Percentiles rank a stretch among this genome's conserved stretches.
Evolutionary conservation across 2,797 vertebrate genomes (phyloP).

Genomic region (Brotula barbata): DNA sequence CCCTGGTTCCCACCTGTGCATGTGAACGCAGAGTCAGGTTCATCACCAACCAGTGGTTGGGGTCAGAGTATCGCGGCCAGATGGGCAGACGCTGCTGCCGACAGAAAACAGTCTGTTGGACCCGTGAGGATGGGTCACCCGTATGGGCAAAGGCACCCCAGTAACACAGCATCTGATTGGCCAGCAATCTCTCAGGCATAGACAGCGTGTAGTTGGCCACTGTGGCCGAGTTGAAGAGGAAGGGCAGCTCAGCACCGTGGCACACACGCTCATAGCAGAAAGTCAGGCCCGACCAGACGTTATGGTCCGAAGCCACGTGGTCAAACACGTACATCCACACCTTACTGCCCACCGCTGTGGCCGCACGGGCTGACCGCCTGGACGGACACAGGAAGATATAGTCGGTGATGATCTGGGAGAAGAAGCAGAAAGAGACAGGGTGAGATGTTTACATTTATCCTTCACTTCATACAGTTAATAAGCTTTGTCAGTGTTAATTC

Average conservation of each 20-base stretch:
- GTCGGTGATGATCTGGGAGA: constrained; percentile 78
- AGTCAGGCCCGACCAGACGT: constrained; percentile 71
- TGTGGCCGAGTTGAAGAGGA: constrained; percentile 73
- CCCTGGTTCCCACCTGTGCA: constrained; percentile 63
- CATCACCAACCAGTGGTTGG: constrained; percentile 72
- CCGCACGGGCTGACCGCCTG: constrained; percentile 65
- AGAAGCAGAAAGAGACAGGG: neutral
- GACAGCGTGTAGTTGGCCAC: constrained; percentile 78
- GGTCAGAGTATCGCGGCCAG: constrained; percentile 73
- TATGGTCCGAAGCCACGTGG: constrained; percentile 72
- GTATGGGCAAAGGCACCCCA: constrained; percentile 79
- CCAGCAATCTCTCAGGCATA: constrained; percentile 69
- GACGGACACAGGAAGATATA: constrained; percentile 80
- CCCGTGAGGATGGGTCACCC: constrained; percentile 67
- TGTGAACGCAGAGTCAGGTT: constrained; percentile 76
- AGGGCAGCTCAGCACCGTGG: constrained; percentile 80
- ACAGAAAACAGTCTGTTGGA: constrained; percentile 72
- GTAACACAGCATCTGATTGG: constrained; percentile 78
- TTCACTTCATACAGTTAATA: too few relatives aligned
- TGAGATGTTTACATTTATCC: neutral
- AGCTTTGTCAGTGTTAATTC: too few relatives aligned
- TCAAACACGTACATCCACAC: constrained; percentile 81
- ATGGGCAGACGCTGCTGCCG: constrained; percentile 60
- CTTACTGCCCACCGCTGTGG: constrained; percentile 40
- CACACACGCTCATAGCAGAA: constrained; percentile 78